Conservation (phyloP, 2,888 invertebrate genomes). For the Dolichomitus sp. region DNA sequence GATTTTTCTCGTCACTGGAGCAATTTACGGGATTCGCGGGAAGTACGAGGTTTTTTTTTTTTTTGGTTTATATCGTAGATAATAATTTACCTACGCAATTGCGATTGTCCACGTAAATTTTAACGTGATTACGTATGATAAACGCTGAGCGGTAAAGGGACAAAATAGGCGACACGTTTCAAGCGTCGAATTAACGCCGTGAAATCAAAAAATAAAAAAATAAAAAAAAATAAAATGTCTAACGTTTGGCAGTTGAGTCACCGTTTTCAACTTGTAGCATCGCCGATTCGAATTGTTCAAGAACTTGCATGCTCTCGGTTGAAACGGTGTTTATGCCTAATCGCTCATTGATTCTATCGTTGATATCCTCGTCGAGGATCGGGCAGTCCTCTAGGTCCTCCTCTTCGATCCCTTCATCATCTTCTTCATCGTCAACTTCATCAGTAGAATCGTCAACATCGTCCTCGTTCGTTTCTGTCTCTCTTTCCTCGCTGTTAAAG, state of each 20-base stretch:
- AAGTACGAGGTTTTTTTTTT: constrained; percentile 18
- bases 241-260: constrained; percentile 77
- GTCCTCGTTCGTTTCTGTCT: constrained; percentile 26
- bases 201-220: no score
- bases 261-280: constrained; percentile 74
- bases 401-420: constrained; percentile 57
- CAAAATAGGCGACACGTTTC: background rate
- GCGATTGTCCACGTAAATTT: background rate
- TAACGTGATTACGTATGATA: background rate
- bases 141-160: background rate
- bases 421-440: constrained; percentile 43
- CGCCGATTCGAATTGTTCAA: constrained; percentile 78
- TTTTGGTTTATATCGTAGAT: constrained; percentile 46
- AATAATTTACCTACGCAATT: constrained; percentile 26
- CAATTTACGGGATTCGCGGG: background rate
- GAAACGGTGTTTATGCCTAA: constrained; percentile 75
- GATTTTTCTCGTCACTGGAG: background rate
- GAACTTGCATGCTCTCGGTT: constrained; percentile 77
- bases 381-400: constrained; percentile 66
- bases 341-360: constrained; percentile 66
- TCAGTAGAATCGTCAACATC: constrained; percentile 35
- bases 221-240: no score
- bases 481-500: constrained; percentile 14
- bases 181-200: background rate
- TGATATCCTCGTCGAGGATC: constrained; percentile 69